Percentiles rank a stretch among this genome's conserved stretches.
These are phyloP conservation scores for Oxytorus armatus DNA, from an alignment of 2,888 invertebrate species.

Conservation along the genomic window DNA sequence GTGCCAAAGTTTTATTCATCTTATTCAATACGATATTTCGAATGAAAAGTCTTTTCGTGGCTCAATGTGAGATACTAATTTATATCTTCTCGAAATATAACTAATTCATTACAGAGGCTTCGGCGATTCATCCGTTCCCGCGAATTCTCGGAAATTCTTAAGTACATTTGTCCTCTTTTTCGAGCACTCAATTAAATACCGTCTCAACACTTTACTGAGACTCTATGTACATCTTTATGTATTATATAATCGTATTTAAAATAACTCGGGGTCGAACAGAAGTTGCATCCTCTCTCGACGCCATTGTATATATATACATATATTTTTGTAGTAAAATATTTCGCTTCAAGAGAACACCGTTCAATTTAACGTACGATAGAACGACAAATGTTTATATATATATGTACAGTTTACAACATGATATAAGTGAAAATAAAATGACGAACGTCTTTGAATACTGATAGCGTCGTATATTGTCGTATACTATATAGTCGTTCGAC, in stretches of 20 bases:
- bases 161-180: conserved; percentile 9
- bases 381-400: conserved; percentile 39
- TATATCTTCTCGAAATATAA: conserved; percentile 19
- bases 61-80: conserved; percentile 35
- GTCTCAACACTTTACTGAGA: not conserved
- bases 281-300: no score
- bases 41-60: conserved; percentile 41
- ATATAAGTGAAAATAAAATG: conserved; percentile 55
- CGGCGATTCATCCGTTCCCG: conserved; percentile 7
- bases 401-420: no score
- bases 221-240: not conserved
- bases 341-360: not conserved
- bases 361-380: conserved; percentile 38
- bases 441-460: conserved; percentile 15
- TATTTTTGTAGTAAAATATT: not conserved
- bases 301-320: no score
- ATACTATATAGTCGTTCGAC: conserved; percentile 22
- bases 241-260: no score
- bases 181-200: conserved; percentile 39
- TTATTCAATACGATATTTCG: conserved; percentile 46
- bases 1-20: conserved; percentile 48
- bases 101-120: not conserved
- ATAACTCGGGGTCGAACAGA: no score
- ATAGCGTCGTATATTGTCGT: conserved; percentile 27
- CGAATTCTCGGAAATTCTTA: not conserved